Evolutionary conservation across 2,113 vertebrate genomes (phyloP).

Genomic region (Mola mola): DNA sequence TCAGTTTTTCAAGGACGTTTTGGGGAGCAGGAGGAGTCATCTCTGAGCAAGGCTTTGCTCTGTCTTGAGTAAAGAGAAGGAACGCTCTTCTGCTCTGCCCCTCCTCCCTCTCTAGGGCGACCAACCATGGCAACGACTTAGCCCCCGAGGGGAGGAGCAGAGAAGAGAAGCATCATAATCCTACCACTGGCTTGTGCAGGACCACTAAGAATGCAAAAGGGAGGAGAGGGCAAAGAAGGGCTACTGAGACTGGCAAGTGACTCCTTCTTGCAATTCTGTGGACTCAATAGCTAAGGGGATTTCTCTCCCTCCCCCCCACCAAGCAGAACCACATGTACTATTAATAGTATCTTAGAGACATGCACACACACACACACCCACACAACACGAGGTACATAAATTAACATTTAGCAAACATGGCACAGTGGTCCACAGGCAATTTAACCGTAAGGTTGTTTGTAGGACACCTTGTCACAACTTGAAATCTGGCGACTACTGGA

Average conservation of each 20-base stretch:
- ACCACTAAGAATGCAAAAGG: conserved; percentile 58
- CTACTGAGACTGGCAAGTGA: conserved; percentile 46
- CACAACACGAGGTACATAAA: conserved; percentile 75
- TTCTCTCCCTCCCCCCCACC: conserved; percentile 38
- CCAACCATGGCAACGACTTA: conserved; percentile 76
- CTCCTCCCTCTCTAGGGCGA: conserved; percentile 48
- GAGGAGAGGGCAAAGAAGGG: conserved; percentile 37
- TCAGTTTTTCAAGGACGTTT: conserved; percentile 67
- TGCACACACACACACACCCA: conserved; percentile 45
- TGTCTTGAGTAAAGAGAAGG: conserved; percentile 55
- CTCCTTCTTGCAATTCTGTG: conserved; percentile 65
- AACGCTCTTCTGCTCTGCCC: conserved; percentile 57
- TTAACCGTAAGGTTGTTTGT: conserved; percentile 77
- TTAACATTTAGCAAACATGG: conserved; percentile 71
- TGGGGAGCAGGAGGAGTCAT: conserved; percentile 60
- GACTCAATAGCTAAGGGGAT: conserved; percentile 54
- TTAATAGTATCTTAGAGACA: conserved; percentile 70
- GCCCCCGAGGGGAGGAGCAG: conserved; percentile 75
- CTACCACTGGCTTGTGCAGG: conserved; percentile 65
- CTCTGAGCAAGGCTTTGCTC: conserved; percentile 53
- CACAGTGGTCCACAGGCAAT: conserved; percentile 66
- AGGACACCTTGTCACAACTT: conserved; percentile 63
- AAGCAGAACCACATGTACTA: conserved; percentile 63
- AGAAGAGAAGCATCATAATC: conserved; percentile 70
- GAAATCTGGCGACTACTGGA: conserved; percentile 40